Conservation (phyloP, 2,797 vertebrate species). For the Syngnathus rostellatus region DNA sequence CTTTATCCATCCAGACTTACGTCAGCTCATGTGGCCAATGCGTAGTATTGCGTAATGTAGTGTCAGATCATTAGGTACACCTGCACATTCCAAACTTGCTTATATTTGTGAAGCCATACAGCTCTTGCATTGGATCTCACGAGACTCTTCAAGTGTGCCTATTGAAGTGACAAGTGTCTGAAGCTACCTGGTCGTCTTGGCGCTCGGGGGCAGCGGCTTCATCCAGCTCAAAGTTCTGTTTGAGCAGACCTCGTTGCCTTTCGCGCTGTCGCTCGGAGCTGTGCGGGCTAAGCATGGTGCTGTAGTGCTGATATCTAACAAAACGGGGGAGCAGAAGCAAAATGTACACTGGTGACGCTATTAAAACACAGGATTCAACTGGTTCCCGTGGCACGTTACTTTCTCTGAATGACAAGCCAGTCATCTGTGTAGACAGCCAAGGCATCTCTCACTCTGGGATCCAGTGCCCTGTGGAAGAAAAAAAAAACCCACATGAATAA, state of each 20-base stretch:
- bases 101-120: background rate
- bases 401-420: constrained; percentile 84
- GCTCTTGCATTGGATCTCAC: background rate
- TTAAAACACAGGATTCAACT: constrained; percentile 28
- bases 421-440: constrained; percentile 84
- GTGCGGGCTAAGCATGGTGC: constrained; percentile 69
- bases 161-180: background rate
- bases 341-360: background rate
- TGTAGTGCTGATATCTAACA: constrained; percentile 76
- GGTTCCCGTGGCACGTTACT: constrained; percentile 64
- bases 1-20: constrained; percentile 13
- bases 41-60: no score
- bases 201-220: constrained; percentile 66
- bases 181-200: constrained; percentile 74
- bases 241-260: constrained; percentile 74
- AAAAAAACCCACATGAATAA: constrained; percentile 53
- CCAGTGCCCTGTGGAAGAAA: constrained; percentile 69
- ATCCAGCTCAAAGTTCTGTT: constrained; percentile 84
- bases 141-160: background rate
- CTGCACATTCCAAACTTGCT: background rate
- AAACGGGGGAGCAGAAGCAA: background rate
- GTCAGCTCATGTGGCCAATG: background rate
- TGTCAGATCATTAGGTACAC: background rate
- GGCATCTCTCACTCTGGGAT: constrained; percentile 79
- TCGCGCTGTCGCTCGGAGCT: constrained; percentile 78